phyloP scores from a whole-genome alignment of 2,113 vertebrate species.

The Heterotis niloticus region DNA sequence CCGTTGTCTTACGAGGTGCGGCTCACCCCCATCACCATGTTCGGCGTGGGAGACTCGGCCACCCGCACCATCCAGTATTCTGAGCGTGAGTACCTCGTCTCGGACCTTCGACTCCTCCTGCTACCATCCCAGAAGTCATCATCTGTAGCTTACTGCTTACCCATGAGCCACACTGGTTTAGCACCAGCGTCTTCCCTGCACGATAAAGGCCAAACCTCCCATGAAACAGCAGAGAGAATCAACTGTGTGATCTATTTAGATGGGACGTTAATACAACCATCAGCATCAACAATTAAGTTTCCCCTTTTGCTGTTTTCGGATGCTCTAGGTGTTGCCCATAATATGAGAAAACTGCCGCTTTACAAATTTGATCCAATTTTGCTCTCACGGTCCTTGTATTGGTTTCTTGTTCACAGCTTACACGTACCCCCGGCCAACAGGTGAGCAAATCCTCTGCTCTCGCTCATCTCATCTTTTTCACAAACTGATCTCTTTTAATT shows the following conservation, averaged over 20 bases:
- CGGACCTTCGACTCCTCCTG: neutral
- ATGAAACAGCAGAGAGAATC: too few species aligned
- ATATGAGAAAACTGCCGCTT: neutral
- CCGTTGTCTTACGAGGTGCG: conserved; percentile 86
- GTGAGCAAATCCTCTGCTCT: conserved; percentile 49
- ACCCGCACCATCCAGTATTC: conserved; percentile 84
- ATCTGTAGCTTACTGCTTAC: neutral
- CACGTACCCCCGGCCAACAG: conserved; percentile 69
- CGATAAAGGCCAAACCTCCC: too few species aligned
- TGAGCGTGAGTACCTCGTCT: conserved; percentile 77
- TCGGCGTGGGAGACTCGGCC: conserved; percentile 78
- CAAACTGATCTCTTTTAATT: neutral
- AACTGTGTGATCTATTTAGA: neutral
- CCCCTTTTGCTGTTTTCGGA: too few species aligned
- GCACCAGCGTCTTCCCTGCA: too few species aligned
- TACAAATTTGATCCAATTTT: neutral
- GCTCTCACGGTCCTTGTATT: conserved; percentile 22
- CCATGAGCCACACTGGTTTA: neutral
- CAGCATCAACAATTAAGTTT: neutral
- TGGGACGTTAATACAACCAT: neutral
- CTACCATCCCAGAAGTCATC: neutral
- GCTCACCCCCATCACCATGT: conserved; percentile 85
- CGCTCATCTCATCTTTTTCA: conserved; percentile 43
- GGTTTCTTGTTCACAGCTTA: conserved; percentile 59
- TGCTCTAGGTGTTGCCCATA: neutral